Conservation (phyloP, 2,113 vertebrate genomes). For the Formicarius rufipectus region DNA sequence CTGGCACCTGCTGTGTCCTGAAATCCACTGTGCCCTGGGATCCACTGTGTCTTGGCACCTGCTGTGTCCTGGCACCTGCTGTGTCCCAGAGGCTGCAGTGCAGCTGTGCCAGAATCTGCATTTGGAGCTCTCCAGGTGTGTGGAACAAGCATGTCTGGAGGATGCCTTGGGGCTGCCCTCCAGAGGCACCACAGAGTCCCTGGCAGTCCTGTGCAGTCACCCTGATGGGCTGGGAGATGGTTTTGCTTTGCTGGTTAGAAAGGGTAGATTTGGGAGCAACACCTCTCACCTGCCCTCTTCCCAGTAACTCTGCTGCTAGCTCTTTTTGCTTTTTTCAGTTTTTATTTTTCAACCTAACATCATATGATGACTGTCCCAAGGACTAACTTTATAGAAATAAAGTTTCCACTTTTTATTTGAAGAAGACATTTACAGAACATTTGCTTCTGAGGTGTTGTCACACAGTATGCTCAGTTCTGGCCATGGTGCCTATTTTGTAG, state of each 20-base stretch:
- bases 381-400: background rate
- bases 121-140: background rate
- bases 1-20: rapidly evolving
- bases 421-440: background rate
- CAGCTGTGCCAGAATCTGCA: background rate
- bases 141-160: background rate
- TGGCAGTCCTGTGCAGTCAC: background rate
- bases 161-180: background rate
- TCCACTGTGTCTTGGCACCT: background rate
- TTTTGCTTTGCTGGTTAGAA: background rate
- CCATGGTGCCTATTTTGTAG: background rate
- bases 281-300: background rate
- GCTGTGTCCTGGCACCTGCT: background rate
- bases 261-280: background rate
- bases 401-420: background rate
- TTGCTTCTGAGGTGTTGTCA: background rate
- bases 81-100: background rate
- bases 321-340: rapidly evolving
- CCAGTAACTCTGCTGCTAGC: background rate
- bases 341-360: background rate
- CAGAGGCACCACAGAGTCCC: rapidly evolving
- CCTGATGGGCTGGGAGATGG: background rate
- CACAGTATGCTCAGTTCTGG: background rate
- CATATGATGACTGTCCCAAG: background rate
- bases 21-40: background rate